Evolutionary conservation across 2,888 invertebrate species (phyloP).

Genomic region (Heliconius hortense): DNA sequence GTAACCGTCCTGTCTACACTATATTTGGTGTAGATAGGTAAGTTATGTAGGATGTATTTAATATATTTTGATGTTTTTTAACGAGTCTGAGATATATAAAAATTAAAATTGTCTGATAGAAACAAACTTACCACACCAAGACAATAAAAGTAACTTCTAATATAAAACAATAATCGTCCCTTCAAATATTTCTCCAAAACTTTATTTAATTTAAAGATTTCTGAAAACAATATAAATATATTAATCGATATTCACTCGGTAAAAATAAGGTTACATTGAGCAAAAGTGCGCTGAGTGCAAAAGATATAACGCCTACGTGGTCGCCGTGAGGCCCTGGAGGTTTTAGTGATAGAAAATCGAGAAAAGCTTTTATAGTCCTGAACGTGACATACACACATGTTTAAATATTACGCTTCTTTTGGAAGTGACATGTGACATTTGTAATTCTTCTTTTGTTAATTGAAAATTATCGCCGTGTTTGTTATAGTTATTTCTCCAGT

Average conservation of each 20-base stretch:
- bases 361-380: conserved; percentile 82
- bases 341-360: conserved; percentile 79
- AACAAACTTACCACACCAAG: too few relatives aligned
- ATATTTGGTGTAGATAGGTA: neutral
- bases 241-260: conserved; percentile 49
- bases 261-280: conserved; percentile 46
- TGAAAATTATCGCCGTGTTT: too few relatives aligned
- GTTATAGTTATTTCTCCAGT: too few relatives aligned
- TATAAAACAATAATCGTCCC: neutral
- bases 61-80: neutral
- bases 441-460: neutral
- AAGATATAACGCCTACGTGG: conserved; percentile 82
- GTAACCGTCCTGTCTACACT: neutral
- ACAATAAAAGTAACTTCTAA: too few relatives aligned
- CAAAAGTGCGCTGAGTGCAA: conserved; percentile 77
- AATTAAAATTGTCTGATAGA: too few relatives aligned
- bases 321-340: conserved; percentile 70
- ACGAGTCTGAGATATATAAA: too few relatives aligned
- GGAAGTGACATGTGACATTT: conserved; percentile 32
- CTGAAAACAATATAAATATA: neutral
- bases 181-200: neutral
- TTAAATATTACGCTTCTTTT: conserved; percentile 52
- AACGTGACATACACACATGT: conserved; percentile 75
- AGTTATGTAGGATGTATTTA: neutral
- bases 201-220: neutral